Base-by-base conservation (phyloP, 2,113 vertebrate species). In the Sialia sialis region DNA sequence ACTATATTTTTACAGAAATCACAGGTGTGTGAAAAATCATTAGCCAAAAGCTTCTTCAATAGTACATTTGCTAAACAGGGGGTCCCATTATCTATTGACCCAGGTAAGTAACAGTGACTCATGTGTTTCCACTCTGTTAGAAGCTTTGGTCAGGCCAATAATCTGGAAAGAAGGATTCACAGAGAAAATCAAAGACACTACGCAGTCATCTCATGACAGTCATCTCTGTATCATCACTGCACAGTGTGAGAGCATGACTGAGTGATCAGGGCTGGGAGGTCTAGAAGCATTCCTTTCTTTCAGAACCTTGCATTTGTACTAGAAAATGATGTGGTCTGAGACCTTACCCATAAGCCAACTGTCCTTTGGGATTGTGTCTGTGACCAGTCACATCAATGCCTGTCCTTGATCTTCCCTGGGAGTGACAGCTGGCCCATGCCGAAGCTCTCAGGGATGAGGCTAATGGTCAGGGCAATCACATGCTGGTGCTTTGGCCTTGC, bases 171-270 rank as follows among this genome's bases (percentile, higher is more conserved):
- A 89, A 16, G 4, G 36, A 67, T 75, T 91, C 74, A 68, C 0
- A 48, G 66, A 64, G 64, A 89, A 91, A 93, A 93, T 78, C 81
- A 94, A 94, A 95, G 84, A 43, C 19, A 27, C 46, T 58, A 30
- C 36, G 66, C 0, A 1, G 51, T 89, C 46, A 46, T 38, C 32
- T 46, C 43, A 6, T 72, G 63, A 38, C n/a, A 87, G 66, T 63
- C 69, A 93, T 30, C 52, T 84, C 73, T 87, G 30, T 51, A 36
- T 55, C 73, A 84, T 52, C 1, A 0, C 26, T 70, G 51, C 81
- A 51, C 51, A 70, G 52, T 54, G 21, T 51, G 64, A 87, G 43
- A 81, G 16, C 38, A 27, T 21, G 48, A 26, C 80, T 87, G 34
- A 74, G 43, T 0, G 1, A 27, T 87, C 34, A 52, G 75, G 38